Evolutionary conservation across 2,113 vertebrate genomes (phyloP).

Genomic region (Elachura formosa): DNA sequence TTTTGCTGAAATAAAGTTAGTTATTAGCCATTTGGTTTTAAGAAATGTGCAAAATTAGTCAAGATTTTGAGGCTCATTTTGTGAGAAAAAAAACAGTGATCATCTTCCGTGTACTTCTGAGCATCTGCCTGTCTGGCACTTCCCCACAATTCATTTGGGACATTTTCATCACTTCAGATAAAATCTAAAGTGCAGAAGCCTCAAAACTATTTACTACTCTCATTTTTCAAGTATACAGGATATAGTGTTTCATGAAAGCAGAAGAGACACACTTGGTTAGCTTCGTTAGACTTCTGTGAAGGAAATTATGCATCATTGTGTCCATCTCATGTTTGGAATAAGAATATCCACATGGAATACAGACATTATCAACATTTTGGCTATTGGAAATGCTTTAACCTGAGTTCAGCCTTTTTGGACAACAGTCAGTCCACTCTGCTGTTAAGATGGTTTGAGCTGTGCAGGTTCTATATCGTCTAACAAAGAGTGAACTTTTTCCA

Average conservation of each 20-base stretch:
- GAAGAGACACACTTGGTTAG: neutral
- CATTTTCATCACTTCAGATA: conserved; percentile 8
- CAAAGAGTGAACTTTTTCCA: neutral
- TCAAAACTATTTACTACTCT: neutral
- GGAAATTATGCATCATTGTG: neutral
- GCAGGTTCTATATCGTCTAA: neutral
- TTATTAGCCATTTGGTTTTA: neutral
- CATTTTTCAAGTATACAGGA: neutral
- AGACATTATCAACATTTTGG: neutral
- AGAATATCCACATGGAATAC: neutral
- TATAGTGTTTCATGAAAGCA: neutral
- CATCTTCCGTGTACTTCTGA: neutral
- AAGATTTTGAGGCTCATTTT: neutral
- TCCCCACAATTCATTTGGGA: conserved; percentile 11
- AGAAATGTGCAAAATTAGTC: neutral
- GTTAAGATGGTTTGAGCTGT: neutral
- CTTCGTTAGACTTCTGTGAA: neutral
- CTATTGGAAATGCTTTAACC: neutral
- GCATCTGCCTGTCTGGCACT: conserved; percentile 15
- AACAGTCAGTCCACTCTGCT: neutral
- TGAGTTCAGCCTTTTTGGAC: neutral
- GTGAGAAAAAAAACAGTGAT: conserved; percentile 19
- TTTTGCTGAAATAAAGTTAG: neutral
- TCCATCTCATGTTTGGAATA: neutral
- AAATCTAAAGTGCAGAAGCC: neutral